Conservation (phyloP, 2,888 invertebrate genomes). For the Leptarthrus brevirostris region DNA sequence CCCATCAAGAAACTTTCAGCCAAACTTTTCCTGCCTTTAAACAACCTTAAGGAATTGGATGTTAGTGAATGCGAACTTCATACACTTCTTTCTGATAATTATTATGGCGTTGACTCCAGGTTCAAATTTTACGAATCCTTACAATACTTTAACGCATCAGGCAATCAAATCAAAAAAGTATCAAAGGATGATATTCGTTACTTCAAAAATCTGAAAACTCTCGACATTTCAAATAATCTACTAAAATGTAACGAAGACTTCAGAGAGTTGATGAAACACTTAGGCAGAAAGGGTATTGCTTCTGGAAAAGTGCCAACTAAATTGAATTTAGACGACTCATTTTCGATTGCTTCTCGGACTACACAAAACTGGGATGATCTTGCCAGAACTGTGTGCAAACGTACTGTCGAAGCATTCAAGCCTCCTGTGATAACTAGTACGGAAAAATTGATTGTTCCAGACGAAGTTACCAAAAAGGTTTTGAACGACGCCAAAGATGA, state of each 20-base stretch:
- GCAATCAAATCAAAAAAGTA: conserved; percentile 63
- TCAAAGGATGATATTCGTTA: conserved; percentile 60
- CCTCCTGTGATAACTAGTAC: conserved; percentile 50
- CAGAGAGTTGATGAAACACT: conserved; percentile 71
- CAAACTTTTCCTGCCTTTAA: conserved; percentile 74
- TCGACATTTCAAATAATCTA: conserved; percentile 74
- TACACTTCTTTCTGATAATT: conserved; percentile 74
- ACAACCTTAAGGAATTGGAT: conserved; percentile 75
- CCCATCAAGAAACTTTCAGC: conserved; percentile 75
- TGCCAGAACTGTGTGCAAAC: conserved; percentile 64
- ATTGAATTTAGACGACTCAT: conserved; percentile 57
- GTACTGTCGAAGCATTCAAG: conserved; percentile 55
- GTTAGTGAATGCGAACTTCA: conserved; percentile 76
- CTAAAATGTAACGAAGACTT: conserved; percentile 77
- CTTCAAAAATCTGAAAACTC: conserved; percentile 66
- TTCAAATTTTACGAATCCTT: conserved; percentile 69
- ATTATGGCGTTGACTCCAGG: conserved; percentile 62
- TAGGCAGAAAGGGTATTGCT: conserved; percentile 60
- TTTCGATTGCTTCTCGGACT: conserved; percentile 46
- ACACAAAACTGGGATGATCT: conserved; percentile 62
- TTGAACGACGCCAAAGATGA: conserved; percentile 62
- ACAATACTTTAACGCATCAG: conserved; percentile 70
- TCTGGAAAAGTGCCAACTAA: conserved; percentile 59
- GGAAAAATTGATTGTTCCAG: conserved; percentile 27
- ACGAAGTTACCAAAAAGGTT: conserved; percentile 53